Evolutionary conservation across 2,113 vertebrate genomes (phyloP).

Genomic region (Willisornis vidua): DNA sequence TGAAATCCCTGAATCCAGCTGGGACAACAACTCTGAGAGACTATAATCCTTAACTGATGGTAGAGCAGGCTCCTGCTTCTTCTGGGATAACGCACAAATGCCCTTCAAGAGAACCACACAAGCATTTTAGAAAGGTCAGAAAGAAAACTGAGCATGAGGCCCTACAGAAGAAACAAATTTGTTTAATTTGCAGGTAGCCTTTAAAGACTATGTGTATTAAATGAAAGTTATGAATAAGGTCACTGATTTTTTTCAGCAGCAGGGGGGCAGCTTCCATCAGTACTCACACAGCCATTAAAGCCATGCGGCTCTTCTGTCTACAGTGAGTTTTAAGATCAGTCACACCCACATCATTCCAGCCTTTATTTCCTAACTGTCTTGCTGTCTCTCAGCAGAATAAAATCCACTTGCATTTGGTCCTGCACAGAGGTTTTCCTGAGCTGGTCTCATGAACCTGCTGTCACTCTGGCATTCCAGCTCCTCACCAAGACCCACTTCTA

Average conservation of each 20-base stretch:
- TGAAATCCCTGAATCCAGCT: slow-evolving; percentile 92
- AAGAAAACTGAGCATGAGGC: not conserved
- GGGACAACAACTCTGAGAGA: slow-evolving; percentile 91
- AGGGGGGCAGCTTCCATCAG: not conserved
- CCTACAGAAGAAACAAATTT: not conserved
- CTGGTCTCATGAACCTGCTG: not conserved
- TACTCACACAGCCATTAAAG: not conserved
- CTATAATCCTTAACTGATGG: slow-evolving; percentile 89
- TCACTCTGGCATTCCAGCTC: not conserved
- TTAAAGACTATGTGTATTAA: not conserved
- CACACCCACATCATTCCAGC: not conserved
- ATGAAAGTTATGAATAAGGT: not conserved
- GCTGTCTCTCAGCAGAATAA: not conserved
- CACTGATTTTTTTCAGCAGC: not conserved
- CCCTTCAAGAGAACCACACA: slow-evolving; percentile 52
- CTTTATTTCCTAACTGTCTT: not conserved
- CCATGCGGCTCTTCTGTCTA: not conserved
- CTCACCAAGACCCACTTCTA: not conserved
- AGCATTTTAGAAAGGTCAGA: slow-evolving; percentile 4
- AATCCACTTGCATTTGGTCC: not conserved
- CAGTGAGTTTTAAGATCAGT: not conserved
- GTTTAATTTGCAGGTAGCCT: not conserved
- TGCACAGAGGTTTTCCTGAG: not conserved
- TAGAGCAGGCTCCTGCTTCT: slow-evolving; percentile 77
- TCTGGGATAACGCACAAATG: slow-evolving; percentile 36